phyloP scores from a whole-genome alignment of 2,888 invertebrate species.

The Synergus itoensis region DNA sequence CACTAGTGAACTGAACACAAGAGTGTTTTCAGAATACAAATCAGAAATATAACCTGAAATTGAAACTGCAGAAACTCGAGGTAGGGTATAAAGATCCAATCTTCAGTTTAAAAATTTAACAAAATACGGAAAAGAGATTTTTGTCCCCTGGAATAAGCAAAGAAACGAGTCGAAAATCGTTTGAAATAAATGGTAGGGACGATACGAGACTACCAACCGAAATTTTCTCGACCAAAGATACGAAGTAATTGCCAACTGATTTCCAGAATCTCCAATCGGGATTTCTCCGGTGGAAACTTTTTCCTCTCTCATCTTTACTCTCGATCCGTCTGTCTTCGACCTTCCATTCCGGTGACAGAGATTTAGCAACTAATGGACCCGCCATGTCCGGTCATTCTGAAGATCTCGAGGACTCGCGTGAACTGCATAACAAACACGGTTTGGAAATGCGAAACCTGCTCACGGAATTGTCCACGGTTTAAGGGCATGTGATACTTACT shows the following conservation, averaged over 20 bases:
- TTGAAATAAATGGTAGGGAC: conserved; percentile 23
- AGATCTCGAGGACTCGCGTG: conserved; percentile 49
- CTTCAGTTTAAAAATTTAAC: conserved; percentile 1
- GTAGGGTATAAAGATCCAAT: conserved; percentile 31
- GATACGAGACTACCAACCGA: conserved; percentile 1
- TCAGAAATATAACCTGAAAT: too few species aligned
- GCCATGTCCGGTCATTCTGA: conserved; percentile 50
- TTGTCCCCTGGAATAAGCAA: neutral
- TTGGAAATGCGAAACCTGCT: too few species aligned
- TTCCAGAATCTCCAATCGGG: conserved; percentile 58
- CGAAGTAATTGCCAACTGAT: conserved; percentile 59
- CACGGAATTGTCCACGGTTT: too few species aligned
- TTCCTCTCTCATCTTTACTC: conserved; percentile 49
- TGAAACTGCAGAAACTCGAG: neutral
- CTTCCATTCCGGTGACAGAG: conserved; percentile 46
- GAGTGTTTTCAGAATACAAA: too few species aligned
- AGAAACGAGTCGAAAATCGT: conserved; percentile 15
- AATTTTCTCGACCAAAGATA: conserved; percentile 32
- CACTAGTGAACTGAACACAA: too few species aligned
- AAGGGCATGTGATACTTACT: too few species aligned
- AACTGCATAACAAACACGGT: conserved; percentile 53
- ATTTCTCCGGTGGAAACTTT: conserved; percentile 42
- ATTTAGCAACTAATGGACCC: conserved; percentile 60
- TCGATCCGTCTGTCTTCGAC: conserved; percentile 23
- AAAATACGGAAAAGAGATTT: conserved; percentile 10